Conservation (phyloP, 1,140 invertebrate species). For the Orchestia grillus region DNA sequence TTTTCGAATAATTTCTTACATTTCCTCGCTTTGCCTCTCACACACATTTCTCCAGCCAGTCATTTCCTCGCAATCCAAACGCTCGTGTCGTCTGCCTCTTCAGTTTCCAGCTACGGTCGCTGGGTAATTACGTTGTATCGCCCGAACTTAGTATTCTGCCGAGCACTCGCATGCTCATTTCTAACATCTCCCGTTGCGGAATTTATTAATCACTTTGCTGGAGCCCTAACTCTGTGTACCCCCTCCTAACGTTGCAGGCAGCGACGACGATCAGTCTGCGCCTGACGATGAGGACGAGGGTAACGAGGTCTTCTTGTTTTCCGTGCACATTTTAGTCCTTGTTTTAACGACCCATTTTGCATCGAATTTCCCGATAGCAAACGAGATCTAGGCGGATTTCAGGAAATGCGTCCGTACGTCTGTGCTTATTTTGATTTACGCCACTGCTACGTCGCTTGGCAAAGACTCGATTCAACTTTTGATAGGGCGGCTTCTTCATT, state of each 20-base stretch:
- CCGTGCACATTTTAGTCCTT: neutral
- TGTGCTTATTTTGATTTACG: neutral
- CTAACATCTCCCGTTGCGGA: neutral
- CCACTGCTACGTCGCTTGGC: neutral
- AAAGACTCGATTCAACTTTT: no score
- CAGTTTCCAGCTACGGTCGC: neutral
- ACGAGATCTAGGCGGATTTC: neutral
- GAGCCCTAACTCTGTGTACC: neutral
- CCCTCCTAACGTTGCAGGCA: constrained; percentile 22
- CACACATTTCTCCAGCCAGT: neutral
- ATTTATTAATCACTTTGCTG: neutral
- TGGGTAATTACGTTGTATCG: neutral
- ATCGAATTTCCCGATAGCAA: neutral
- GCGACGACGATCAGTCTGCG: constrained; percentile 19
- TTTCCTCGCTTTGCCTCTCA: neutral
- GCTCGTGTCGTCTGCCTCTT: neutral
- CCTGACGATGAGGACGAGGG: constrained; percentile 40
- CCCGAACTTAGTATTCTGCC: neutral
- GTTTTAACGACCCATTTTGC: neutral
- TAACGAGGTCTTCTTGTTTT: neutral
- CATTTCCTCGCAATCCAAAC: neutral
- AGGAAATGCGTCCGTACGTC: neutral
- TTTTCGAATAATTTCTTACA: neutral
- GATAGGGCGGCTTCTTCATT: no score
- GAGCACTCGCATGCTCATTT: neutral